Evolutionary conservation across 2,113 vertebrate genomes (phyloP).

Genomic region (Hippopotamus amphibius): DNA sequence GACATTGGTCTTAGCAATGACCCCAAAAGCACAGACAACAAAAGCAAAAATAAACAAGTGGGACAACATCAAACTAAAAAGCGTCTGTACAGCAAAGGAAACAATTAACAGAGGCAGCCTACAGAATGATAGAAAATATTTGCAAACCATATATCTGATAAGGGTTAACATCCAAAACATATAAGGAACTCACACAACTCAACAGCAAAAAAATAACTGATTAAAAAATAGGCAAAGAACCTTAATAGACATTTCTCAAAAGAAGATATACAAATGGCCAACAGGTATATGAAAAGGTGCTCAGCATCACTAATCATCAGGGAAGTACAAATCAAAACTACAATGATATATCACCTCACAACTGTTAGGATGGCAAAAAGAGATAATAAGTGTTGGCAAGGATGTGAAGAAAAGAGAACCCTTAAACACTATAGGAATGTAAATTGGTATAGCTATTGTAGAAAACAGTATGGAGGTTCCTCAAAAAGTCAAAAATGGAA

Average conservation of each 20-base stretch:
- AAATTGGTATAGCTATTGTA: not conserved
- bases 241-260: not conserved
- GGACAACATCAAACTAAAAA: not conserved
- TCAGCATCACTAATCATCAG: not conserved
- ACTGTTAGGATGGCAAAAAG: not conserved
- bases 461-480: not conserved
- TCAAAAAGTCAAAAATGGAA: not conserved
- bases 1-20: not conserved
- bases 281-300: not conserved
- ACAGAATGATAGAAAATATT: not conserved
- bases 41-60: not conserved
- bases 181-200: not conserved
- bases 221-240: not conserved
- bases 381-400: not conserved
- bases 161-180: not conserved
- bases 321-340: not conserved
- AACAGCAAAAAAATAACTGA: not conserved
- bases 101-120: not conserved
- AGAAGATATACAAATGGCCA: not conserved
- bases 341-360: not conserved
- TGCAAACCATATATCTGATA: not conserved
- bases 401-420: not conserved
- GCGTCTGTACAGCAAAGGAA: not conserved
- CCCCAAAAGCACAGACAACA: not conserved
- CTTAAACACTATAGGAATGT: not conserved